Base-by-base conservation (phyloP, 2,888 invertebrate genomes). In the Synanthedon vespiformis region DNA sequence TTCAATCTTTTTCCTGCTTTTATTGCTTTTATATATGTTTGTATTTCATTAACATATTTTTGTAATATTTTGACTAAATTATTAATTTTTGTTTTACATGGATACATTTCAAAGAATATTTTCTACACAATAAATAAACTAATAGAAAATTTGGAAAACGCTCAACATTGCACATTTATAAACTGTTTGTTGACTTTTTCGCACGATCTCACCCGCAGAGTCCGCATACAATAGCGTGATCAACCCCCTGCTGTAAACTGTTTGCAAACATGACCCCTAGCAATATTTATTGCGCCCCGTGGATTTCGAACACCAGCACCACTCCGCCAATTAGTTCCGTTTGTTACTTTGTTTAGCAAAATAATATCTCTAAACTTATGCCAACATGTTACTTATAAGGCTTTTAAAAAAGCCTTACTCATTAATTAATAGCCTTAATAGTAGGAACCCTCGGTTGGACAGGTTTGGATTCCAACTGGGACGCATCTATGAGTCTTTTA, bases 231-330 rank as follows among this genome's bases (percentile, higher is more conserved):
- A 85, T 79, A 63, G 71, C 48, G 60, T 67, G 78, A 85, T 85
- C 86, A 80, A 63, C 80, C 78, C 72, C 85, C 84, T 80, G 77
- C 60, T 14, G 77, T 54, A 61, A 54, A 58, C 53, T 74, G 72
- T 79, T 78, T 76, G 70, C 77, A 75, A 81, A 82, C 72, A 76
- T 60, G 60, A 64, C 68, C 68, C 73, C 66, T 64, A 70, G 66
- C 65, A 61, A 65, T 58, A 44, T 44, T 44, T 13, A 44, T 44
- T 12, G 44, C 44, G 2, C 44, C 44, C 44, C 14, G 44, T 14
- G 44, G 13, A 13, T 13, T 44, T 44, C 14, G 44, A 14, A 44
- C 2, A 14, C 44, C 44, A 14, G 13, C 2, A 14, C 44, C 44
- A 44, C 14, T 44, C 13, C 44, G 5, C 13, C 12, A 44, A 44